Evolutionary conservation across 1,140 invertebrate species (phyloP), one percentile per base, ranked within the genome.

Genomic region (Semibalanus balanoides): DNA sequence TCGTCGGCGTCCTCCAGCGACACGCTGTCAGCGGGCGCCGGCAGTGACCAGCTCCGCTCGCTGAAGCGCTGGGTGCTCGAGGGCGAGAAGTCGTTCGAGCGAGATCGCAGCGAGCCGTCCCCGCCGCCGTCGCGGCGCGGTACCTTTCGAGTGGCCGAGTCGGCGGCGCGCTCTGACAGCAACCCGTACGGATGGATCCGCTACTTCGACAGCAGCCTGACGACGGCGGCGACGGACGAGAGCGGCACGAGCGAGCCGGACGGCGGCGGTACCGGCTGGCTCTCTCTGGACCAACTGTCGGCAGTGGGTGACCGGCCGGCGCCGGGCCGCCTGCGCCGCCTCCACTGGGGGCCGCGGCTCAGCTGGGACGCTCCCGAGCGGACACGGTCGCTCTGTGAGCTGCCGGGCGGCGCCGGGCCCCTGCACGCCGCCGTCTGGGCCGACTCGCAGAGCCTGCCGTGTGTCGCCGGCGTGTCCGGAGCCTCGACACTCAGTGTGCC

Each of bases 151-250:
- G 1, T 64, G 11, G 7, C 51, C 22, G 51, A 64, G 51, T 19
- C 14, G 14, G 51, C 51, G 22, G 7, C 22, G 14, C 14, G 51
- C 51, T 14, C 51, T 19, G 51, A 64, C 51, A 87, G 86, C 79
- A 88, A 88, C 83, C 87, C 88, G 11, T 87, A 87, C 81, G 88
- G 88, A 40, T 90, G 88, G 79, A 86, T 90, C 17, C 84, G 87
- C 71, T 90, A 89, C 31, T 71, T 73, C 51, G 69, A 73, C 76
- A 74, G 77, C 51, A 79, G 78, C 73, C 81, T 78, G 75, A 80
- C 85, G 75, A 80, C 85, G 11, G 51, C 51, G 51, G 51, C 22
- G 51, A 64, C 51, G 22, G 51, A 64, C 51, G 51, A 14, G 14
- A 64, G 51, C 51, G 51, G 51, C 51, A 11, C 1, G 14, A 64